Base-by-base conservation (phyloP, 2,888 invertebrate species). In the Drosophila diplacantha region DNA sequence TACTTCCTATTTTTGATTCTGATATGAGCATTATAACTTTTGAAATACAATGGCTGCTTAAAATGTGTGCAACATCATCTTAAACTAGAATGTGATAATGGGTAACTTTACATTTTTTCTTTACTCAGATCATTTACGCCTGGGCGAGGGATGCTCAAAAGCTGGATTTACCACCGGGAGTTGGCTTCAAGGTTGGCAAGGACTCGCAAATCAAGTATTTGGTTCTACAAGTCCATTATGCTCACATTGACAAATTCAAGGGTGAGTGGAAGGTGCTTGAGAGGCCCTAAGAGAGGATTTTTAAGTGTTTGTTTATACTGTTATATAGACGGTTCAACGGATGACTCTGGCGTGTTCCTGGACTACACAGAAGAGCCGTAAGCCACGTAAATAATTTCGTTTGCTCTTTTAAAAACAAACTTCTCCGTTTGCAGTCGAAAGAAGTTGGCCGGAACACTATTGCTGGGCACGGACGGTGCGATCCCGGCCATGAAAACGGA, bases 131-230 rank as follows among this genome's bases (percentile, higher is more conserved):
- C 53, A 91, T 98, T 11, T 98, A 97, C 87, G 97, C 97, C 0
- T 98, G 97, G 97, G 98, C 97, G 3, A 91, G 95, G 74, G 96
- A 97, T 86, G 97, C 98, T 0, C 96, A 96, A 0, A 91, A 91
- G 54, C 89, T 98, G 5, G 89, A 91, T 43, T 88, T 98, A 50
- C 98, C 98, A 0, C 89, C 93, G 50, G 95, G 93, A 66, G 97
- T 99, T 9, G 99, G 97, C 2, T 99, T 98, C 87, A 94, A 94
- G 87, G 94, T 98, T 46, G 98, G 98, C 8, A 92, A 91, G 56
- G 91, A 92, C 60, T 94, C 96, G 0, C 90, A 92, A 12, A 94
- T 97, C 70, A 93, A 95, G 81, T 97, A 97, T 87, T 90, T 99
- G 56, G 97, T 98, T 0, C 89, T 99, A 35, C 99, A 99, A 90